Evolutionary conservation across 2,888 invertebrate genomes (phyloP).

Genomic region (Aspidiotus rigidus): DNA sequence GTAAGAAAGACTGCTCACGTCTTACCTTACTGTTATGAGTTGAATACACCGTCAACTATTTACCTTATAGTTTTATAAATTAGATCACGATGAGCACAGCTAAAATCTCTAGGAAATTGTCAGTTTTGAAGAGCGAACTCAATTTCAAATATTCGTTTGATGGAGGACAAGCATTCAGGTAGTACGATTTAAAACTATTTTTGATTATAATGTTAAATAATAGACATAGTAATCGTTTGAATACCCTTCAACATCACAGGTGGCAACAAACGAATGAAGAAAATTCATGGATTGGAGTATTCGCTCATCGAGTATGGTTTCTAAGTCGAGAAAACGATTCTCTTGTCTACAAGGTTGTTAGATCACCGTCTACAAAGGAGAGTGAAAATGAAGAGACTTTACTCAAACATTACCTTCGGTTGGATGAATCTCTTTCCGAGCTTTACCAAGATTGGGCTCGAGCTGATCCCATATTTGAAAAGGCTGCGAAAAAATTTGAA

Average conservation of each 20-base stretch:
- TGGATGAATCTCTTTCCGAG: conserved; percentile 61
- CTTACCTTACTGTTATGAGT: too few relatives aligned
- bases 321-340: conserved; percentile 55
- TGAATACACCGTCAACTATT: too few relatives aligned
- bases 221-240: background rate
- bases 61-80: too few relatives aligned
- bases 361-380: conserved; percentile 7
- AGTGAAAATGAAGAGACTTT: conserved; percentile 45
- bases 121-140: conserved; percentile 8
- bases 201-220: too few relatives aligned
- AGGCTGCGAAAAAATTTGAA: conserved; percentile 57
- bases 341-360: conserved; percentile 50
- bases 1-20: too few relatives aligned
- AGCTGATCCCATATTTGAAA: conserved; percentile 63
- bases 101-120: too few relatives aligned
- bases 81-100: too few relatives aligned
- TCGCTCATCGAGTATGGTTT: conserved; percentile 65
- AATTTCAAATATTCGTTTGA: conserved; percentile 28
- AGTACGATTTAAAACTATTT: conserved; percentile 36
- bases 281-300: conserved; percentile 63
- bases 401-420: conserved; percentile 63
- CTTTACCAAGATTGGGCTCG: conserved; percentile 65
- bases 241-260: conserved; percentile 43
- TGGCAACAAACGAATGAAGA: conserved; percentile 51
- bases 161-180: conserved; percentile 82